Evolutionary conservation across 2,888 invertebrate species (phyloP).

Genomic region (Drosophila colorata): DNA sequence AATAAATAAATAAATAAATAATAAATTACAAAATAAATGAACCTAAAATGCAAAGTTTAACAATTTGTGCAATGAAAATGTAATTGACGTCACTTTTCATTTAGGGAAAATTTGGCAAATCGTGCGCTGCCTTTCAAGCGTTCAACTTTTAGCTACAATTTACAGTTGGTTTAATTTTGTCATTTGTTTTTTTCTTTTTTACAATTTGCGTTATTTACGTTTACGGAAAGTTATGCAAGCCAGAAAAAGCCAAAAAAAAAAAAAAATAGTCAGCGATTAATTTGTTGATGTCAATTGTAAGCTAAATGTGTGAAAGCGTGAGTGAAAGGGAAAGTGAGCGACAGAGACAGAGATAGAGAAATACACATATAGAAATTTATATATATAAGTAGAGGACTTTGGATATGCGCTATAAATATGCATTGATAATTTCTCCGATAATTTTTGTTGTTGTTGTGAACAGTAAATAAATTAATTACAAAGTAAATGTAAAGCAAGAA

Average conservation of each 20-base stretch:
- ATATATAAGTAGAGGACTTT: slow-evolving; percentile 19
- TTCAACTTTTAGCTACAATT: slow-evolving; percentile 81
- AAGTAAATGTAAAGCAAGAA: slow-evolving; percentile 61
- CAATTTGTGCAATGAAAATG: slow-evolving; percentile 62
- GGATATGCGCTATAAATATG: slow-evolving; percentile 45
- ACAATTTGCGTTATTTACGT: slow-evolving; percentile 76
- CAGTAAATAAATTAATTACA: slow-evolving; percentile 69
- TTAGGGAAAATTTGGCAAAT: slow-evolving; percentile 43
- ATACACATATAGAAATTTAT: slow-evolving; percentile 29
- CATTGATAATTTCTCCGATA: slow-evolving; percentile 32
- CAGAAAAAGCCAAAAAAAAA: slow-evolving; percentile 53
- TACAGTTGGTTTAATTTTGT: slow-evolving; percentile 44
- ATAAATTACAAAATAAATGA: slow-evolving; percentile 76
- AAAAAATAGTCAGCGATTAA: slow-evolving; percentile 46
- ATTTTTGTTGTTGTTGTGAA: slow-evolving; percentile 27
- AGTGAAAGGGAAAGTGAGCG: slow-evolving; percentile 53
- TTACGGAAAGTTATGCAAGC: slow-evolving; percentile 71
- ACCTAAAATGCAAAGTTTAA: slow-evolving; percentile 76
- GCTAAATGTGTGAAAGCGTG: slow-evolving; percentile 77
- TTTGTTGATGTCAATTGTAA: slow-evolving; percentile 68
- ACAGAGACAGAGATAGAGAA: slow-evolving; percentile 54
- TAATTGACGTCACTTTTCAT: slow-evolving; percentile 47
- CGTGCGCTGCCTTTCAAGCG: slow-evolving; percentile 76
- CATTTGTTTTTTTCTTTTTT: slow-evolving; percentile 41
- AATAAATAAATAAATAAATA: slow-evolving; percentile 70